phyloP scores from a whole-genome alignment of 2,797 vertebrate genomes.

The Simalia tracyae region DNA sequence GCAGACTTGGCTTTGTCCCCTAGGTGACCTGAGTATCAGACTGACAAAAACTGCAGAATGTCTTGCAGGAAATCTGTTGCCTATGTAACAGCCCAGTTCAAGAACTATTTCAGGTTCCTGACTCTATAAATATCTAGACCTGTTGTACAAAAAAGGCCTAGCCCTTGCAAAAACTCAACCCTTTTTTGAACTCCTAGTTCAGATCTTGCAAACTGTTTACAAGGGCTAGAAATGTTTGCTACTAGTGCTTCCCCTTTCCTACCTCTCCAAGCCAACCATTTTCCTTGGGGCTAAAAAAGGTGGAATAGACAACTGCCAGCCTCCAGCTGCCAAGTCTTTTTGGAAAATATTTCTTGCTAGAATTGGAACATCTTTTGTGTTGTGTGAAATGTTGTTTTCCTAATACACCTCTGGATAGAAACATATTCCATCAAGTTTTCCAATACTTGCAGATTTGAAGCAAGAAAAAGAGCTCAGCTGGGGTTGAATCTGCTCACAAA shows the following conservation, averaged over 20 bases:
- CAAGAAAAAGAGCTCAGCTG: neutral
- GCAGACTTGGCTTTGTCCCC: neutral
- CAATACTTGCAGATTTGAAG: neutral
- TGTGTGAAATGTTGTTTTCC: too few species aligned
- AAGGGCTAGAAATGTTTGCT: neutral
- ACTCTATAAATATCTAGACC: neutral
- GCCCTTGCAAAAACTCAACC: neutral
- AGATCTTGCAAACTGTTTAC: neutral
- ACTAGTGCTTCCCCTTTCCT: neutral
- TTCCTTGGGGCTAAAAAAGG: neutral
- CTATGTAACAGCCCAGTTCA: neutral
- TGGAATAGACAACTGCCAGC: neutral
- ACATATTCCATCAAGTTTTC: neutral
- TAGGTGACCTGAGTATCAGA: neutral
- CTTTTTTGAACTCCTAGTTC: neutral
- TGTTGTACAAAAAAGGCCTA: too few species aligned
- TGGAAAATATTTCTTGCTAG: too few species aligned
- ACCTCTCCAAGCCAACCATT: neutral
- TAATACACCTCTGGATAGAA: neutral
- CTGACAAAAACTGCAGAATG: neutral
- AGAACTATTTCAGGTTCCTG: neutral
- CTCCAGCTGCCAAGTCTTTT: neutral
- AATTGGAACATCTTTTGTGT: too few species aligned
- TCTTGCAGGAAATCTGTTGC: neutral
- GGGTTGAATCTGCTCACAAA: neutral